phyloP scores from a whole-genome alignment of 2,888 invertebrate species.

The Dasypogon diadema region DNA sequence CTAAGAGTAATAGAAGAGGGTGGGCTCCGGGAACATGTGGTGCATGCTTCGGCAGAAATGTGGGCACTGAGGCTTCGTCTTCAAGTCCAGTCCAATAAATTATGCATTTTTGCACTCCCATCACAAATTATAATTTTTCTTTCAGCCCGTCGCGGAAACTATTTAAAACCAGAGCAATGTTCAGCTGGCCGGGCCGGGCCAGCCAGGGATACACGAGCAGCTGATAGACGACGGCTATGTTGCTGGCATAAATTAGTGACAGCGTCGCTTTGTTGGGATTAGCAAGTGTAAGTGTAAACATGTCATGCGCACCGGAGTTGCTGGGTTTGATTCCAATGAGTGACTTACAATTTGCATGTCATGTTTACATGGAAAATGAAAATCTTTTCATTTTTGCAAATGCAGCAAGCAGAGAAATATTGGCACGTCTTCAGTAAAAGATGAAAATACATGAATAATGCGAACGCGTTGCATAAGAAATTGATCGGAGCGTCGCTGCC shows the following conservation, averaged over 20 bases:
- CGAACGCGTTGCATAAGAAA: not conserved
- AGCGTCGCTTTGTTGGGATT: slow-evolving; percentile 5
- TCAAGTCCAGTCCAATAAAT: slow-evolving; percentile 33
- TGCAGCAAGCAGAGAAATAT: not conserved
- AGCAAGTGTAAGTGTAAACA: slow-evolving; percentile 47
- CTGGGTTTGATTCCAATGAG: slow-evolving; percentile 30
- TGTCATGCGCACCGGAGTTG: slow-evolving; percentile 26
- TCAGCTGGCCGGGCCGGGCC: not conserved
- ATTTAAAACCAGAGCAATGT: slow-evolving; percentile 39
- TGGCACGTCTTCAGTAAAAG: slow-evolving; percentile 32
- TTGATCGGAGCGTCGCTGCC: not conserved
- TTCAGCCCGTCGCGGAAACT: slow-evolving; percentile 30
- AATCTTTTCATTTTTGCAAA: slow-evolving; percentile 2
- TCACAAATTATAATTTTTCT: slow-evolving; percentile 47
- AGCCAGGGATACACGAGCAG: not conserved
- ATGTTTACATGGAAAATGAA: slow-evolving; percentile 22
- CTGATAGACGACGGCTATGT: not conserved
- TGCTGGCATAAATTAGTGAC: slow-evolving; percentile 21
- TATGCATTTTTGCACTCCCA: slow-evolving; percentile 39
- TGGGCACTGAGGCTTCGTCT: not conserved
- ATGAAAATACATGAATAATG: slow-evolving; percentile 26
- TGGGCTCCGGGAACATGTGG: not conserved
- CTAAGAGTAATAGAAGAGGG: too few relatives aligned
- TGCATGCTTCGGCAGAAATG: too few relatives aligned
- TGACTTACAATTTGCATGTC: slow-evolving; percentile 34